Conservation (phyloP, 2,888 invertebrate species). For the Steinernema carpocapsae region DNA sequence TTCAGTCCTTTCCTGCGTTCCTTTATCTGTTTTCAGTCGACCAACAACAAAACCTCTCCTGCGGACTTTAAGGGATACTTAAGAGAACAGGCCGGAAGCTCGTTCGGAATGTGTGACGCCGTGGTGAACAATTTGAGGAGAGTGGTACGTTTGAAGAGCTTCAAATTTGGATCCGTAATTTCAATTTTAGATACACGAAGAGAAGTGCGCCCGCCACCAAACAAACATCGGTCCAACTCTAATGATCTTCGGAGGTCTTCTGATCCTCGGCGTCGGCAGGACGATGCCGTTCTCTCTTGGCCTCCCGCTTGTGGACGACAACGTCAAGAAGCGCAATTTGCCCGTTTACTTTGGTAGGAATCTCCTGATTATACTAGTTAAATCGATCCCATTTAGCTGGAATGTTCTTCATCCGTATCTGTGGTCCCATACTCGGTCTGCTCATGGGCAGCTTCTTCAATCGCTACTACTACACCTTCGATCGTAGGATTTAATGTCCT, state of each 20-base stretch:
- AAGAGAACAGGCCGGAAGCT: slow-evolving; percentile 24
- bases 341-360: slow-evolving; percentile 66
- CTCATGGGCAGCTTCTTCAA: slow-evolving; percentile 65
- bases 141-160: slow-evolving; percentile 40
- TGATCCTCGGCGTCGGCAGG: slow-evolving; percentile 68
- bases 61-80: slow-evolving; percentile 23
- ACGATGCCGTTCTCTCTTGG: slow-evolving; percentile 69
- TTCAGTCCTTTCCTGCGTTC: background rate
- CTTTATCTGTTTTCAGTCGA: background rate
- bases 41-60: background rate
- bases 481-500: slow-evolving; percentile 47
- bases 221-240: slow-evolving; percentile 61
- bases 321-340: slow-evolving; percentile 66
- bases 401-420: slow-evolving; percentile 68
- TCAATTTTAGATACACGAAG: slow-evolving; percentile 44
- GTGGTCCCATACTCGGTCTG: slow-evolving; percentile 68
- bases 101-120: slow-evolving; percentile 49
- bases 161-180: no score
- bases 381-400: slow-evolving; percentile 60
- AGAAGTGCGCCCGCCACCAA: slow-evolving; percentile 51
- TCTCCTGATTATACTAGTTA: background rate
- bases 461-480: slow-evolving; percentile 64
- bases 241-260: slow-evolving; percentile 67
- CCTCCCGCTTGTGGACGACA: slow-evolving; percentile 68
- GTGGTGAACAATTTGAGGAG: slow-evolving; percentile 53